Evolutionary conservation across 2,888 invertebrate species (phyloP), one percentile per base, ranked within the genome.

Genomic region (Brachylomia viminalis): DNA sequence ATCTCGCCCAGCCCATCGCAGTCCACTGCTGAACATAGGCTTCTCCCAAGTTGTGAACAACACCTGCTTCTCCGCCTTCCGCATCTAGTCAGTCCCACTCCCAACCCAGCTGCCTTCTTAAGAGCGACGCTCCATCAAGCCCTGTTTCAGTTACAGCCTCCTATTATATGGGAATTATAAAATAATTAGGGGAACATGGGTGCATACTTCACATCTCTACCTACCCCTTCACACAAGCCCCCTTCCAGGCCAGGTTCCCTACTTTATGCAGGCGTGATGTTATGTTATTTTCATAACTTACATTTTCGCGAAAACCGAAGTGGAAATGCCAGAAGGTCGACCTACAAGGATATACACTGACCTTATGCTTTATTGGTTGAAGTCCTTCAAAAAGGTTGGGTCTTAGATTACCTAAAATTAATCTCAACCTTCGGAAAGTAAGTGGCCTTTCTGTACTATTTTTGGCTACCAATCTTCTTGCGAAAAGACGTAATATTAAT

Each of bases 341-440:
- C 33, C 38, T 33, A 15, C 54, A 78, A 67, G 54, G 33, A 74
- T 61, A 45, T 45, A 56, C 33, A n/a, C 49, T 64, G 74, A 79
- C 79, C 66, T 79, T 67, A 27, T 49, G 45, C 45, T 59, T 42
- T 78, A 78, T 42, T 10, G 8, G 10, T 67, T 33, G 17, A 27
- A 73, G 27, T 74, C 79, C 56, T 79, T 67, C 66, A 47, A 27
- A 72, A 78, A 77, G 66, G 67, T 78, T 78, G 61, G 67, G n/a
- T 61, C 30, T 54, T 6, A n/a, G 59, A 67, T 67, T 67, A 72
- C 59, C 54, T 42, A 66, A 79, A 62, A 52, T 65, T 73, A 74
- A 56, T 56, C 7, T 67, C 17, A 62, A 79, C 62, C 67, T 67
- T 79, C 27, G 8, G 15, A 52, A 49, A 33, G 49, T 56, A 61